Base-by-base conservation (phyloP, 2,113 vertebrate genomes). In the Carassius auratus region DNA sequence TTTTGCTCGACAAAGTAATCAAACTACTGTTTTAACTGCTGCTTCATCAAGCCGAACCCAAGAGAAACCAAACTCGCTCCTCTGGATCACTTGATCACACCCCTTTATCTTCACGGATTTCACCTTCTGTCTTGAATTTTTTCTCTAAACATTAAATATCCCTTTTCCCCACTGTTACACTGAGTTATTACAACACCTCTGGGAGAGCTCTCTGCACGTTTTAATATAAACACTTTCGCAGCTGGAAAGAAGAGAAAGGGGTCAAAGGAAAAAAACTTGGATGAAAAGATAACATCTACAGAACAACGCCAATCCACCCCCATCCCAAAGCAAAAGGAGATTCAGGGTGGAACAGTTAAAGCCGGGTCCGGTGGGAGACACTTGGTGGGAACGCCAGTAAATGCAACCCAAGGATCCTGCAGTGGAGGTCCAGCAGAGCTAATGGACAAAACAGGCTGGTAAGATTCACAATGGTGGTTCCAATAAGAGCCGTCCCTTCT, bases 181-280 rank as follows among this genome's bases (percentile, higher is more conserved):
- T 84, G 50, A 89, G 87, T 86, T 89, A 90, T 90, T 90, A 89
- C 87, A 87, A 84, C 80, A 79, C 89, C 90, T 86, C 38, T 26
- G 80, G 89, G 89, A 89, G 76, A 73, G 80, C 68, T 64, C 88
- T 77, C 86, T 85, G 88, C 89, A 89, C 62, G 83, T 86, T 84
- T 87, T 86, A 89, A 91, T 90, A 90, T 89, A 91, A 91, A 90
- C 89, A 91, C 88, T 85, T 89, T 84, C 81, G 78, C 89, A 90
- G 90, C 88, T 90, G 89, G 83, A 86, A 83, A 84, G 88, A 76
- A 86, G 5, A 75, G 73, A 81, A 73, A 78, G 68, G 61, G 15
- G 30, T 26, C 62, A 83, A 61, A 45, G 80, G 61, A 78, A 42
- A 78, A 78, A 88, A 83, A 86, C 48, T 6, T 14, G 62, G 86